Conservation (phyloP, 2,888 invertebrate species). For the Brenthis daphne region DNA sequence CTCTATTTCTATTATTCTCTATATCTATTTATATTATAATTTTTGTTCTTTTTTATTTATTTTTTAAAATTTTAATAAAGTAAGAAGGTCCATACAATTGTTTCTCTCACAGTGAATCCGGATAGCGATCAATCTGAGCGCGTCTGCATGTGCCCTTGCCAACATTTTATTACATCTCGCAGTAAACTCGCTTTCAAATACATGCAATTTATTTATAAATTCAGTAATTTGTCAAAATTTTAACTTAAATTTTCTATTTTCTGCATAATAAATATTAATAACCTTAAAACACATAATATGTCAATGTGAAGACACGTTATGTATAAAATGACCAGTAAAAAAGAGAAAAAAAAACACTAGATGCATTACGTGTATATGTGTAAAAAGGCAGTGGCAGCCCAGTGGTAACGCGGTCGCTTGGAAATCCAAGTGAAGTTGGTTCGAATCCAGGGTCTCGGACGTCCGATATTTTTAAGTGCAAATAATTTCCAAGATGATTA, state of each 20-base stretch:
- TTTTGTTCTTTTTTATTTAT: background rate
- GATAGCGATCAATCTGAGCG: constrained; percentile 68
- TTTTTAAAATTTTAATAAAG: background rate
- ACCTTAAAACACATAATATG: background rate
- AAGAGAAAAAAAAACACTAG: no score
- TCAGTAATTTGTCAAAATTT: constrained; percentile 7
- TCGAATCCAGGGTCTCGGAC: no score
- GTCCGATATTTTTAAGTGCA: no score
- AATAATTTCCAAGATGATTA: no score
- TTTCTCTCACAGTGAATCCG: constrained; percentile 53
- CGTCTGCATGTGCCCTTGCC: constrained; percentile 57
- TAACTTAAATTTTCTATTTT: background rate
- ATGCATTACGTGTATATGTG: no score
- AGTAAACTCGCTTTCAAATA: constrained; percentile 40
- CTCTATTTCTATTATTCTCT: no score
- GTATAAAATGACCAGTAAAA: no score
- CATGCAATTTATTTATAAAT: constrained; percentile 8
- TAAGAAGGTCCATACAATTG: constrained; percentile 41
- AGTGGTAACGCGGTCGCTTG: no score
- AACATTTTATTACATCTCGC: constrained; percentile 65
- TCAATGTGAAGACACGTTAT: no score
- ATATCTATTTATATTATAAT: no score
- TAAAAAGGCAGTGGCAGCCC: no score
- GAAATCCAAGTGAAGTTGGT: no score
- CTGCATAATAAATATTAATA: background rate